A percentile compares a stretch with the other conserved stretches of the same genome.
Evolutionary conservation across 30 jellyfish, hydroid and myxozoan species (phyloP).

Genomic region (Chrysaora quinquecirrha): DNA sequence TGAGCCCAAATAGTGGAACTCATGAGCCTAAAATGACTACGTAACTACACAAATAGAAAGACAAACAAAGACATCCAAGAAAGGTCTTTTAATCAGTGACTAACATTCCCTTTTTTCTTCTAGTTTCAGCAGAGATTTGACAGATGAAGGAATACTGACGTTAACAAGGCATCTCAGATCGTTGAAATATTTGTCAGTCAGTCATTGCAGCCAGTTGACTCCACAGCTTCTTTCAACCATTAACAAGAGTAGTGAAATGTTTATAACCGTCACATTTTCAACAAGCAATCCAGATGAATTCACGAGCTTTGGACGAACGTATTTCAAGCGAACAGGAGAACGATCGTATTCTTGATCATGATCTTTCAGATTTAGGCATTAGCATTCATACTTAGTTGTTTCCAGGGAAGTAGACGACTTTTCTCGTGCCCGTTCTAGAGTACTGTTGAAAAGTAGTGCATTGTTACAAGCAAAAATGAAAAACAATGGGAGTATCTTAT

Average conservation of each 20-base stretch:
- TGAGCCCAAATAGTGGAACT: neutral
- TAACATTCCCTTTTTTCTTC: neutral
- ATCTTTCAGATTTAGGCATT: too few species aligned
- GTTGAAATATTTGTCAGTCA: neutral
- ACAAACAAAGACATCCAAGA: neutral
- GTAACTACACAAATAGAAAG: neutral
- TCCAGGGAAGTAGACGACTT: too few species aligned
- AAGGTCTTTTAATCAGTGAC: neutral
- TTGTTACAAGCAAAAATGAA: too few species aligned
- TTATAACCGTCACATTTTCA: neutral
- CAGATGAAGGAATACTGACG: neutral
- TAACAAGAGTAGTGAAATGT: neutral
- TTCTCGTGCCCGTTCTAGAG: too few species aligned
- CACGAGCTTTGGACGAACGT: neutral
- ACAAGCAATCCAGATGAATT: neutral
- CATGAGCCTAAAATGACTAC: neutral
- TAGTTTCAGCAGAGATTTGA: constrained; percentile 6
- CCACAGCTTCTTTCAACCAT: neutral
- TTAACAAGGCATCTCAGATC: neutral
- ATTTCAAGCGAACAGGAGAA: too few species aligned
- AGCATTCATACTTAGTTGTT: too few species aligned
- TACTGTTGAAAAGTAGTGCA: too few species aligned
- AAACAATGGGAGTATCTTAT: too few species aligned
- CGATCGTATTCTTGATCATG: too few species aligned
- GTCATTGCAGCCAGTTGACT: neutral